Evolutionary conservation across 2,888 invertebrate genomes (phyloP).

Genomic region (Laspeyria flexula): DNA sequence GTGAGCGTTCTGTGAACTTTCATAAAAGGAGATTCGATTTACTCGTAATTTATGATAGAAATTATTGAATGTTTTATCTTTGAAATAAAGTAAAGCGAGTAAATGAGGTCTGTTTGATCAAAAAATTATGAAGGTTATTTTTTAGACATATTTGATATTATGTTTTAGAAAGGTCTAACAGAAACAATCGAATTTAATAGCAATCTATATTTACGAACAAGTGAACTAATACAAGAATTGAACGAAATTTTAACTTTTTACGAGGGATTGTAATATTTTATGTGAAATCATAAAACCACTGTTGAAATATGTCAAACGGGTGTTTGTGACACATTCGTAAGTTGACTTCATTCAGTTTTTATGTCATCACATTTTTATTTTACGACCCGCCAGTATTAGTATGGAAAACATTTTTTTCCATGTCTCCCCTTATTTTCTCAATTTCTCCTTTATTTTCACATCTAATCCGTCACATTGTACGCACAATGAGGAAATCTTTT

Average conservation of each 20-base stretch:
- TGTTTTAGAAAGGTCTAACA: constrained; percentile 1
- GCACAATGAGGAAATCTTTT: constrained; percentile 24
- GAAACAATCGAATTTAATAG: constrained; percentile 26
- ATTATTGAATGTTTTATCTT: too few relatives aligned
- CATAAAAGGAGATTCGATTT: too few relatives aligned
- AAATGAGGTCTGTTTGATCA: too few relatives aligned
- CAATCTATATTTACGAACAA: constrained; percentile 37
- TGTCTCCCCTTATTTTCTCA: constrained; percentile 30
- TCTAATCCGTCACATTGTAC: constrained; percentile 35
- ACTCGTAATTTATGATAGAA: too few relatives aligned
- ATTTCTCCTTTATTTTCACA: constrained; percentile 35
- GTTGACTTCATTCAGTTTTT: constrained; percentile 59
- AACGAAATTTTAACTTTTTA: constrained; percentile 62
- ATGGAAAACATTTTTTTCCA: constrained; percentile 42
- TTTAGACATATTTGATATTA: background rate
- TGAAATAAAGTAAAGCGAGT: too few relatives aligned
- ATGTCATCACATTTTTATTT: constrained; percentile 53
- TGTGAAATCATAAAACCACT: constrained; percentile 67
- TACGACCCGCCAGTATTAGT: constrained; percentile 46
- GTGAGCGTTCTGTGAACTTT: too few relatives aligned
- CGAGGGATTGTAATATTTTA: constrained; percentile 72
- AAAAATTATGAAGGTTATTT: too few relatives aligned
- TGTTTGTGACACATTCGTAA: constrained; percentile 65
- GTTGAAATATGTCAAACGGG: constrained; percentile 66
- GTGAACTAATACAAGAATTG: constrained; percentile 50